Percentiles rank a stretch among this genome's conserved stretches.
phyloP scores from a whole-genome alignment of 2,888 invertebrate genomes.

The Drosophila pseudotakahashii region DNA sequence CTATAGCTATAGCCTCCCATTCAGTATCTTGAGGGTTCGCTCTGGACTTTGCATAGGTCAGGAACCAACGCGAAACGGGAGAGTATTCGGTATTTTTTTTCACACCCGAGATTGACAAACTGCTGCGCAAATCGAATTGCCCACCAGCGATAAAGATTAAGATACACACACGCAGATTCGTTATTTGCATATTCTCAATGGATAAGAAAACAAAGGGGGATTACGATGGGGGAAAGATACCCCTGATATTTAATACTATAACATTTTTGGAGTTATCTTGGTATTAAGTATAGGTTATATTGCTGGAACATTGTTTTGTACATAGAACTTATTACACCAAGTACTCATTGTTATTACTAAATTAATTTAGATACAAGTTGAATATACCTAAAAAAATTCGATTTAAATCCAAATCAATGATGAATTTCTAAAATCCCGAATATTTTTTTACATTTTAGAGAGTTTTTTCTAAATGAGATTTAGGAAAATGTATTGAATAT shows the following conservation, averaged over 20 bases:
- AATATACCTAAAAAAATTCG: too few species aligned
- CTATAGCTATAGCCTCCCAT: slow-evolving; percentile 11
- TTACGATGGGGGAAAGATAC: neutral
- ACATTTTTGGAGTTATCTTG: too few species aligned
- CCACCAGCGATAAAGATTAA: slow-evolving; percentile 13
- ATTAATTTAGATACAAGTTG: too few species aligned
- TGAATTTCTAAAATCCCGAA: too few species aligned
- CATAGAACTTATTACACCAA: too few species aligned
- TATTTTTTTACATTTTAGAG: too few species aligned
- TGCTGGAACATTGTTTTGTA: too few species aligned
- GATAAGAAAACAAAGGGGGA: neutral
- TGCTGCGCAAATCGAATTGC: slow-evolving; percentile 56
- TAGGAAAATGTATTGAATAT: too few species aligned
- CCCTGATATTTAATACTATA: neutral
- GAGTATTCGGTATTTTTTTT: slow-evolving; percentile 13
- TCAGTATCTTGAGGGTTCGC: slow-evolving; percentile 3
- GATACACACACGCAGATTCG: slow-evolving; percentile 17
- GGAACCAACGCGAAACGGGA: slow-evolving; percentile 12
- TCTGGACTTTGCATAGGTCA: slow-evolving; percentile 23
- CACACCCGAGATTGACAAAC: slow-evolving; percentile 18
- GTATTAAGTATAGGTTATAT: too few species aligned
- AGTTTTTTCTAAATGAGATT: too few species aligned
- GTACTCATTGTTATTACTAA: too few species aligned
- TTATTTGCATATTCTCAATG: slow-evolving; percentile 13
- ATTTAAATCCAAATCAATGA: too few species aligned